Base-by-base conservation (phyloP, 1,140 invertebrate genomes). In the Diorhabda elongata region DNA sequence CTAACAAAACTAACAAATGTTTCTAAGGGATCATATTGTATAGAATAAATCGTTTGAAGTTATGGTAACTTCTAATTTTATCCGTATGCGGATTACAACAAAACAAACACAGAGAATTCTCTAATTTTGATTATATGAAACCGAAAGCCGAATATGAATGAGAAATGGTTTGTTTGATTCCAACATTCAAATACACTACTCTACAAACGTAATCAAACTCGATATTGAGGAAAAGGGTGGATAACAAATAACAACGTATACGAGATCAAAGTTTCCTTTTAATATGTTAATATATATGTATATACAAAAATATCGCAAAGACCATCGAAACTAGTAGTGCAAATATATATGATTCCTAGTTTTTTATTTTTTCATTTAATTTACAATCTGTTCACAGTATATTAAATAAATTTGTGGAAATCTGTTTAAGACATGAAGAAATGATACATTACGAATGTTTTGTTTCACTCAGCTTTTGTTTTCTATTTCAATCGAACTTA, bases 61-160 rank as follows among this genome's bases (percentile, higher is more conserved):
- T 56, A 67, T 67, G 44, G 60, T 67, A 67, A 43, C 65, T 67
- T 67, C 52, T 67, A 58, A 58, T 43, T 52, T 52, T 60, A 58
- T 67, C 11, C 42, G 57, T n/a, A 60, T 58, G 26, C 58, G 58
- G 65, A 67, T 67, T 67, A 67, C 60, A 60, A 56, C 65, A 67
- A 60, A 67, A 67, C 65, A 67, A 67, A 67, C 42, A 67, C 57
- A 42, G 65, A 44, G 60, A 47, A 67, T 67, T 67, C 65, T 67
- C 65, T 56, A 67, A 67, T 67, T 67, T 67, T 67, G 65, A 67
- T 67, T 67, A 66, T 66, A 66, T 66, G 64, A 58, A 66, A 26
- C 47, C 6, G 47, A 52, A 52, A 52, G 42, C 65, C 44, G 44
- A 9, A 67, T 67, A 8, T 58, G 57, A 67, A 67, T 67, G 58